Conservation (phyloP, 2,113 vertebrate species). For the Sander vitreus region DNA sequence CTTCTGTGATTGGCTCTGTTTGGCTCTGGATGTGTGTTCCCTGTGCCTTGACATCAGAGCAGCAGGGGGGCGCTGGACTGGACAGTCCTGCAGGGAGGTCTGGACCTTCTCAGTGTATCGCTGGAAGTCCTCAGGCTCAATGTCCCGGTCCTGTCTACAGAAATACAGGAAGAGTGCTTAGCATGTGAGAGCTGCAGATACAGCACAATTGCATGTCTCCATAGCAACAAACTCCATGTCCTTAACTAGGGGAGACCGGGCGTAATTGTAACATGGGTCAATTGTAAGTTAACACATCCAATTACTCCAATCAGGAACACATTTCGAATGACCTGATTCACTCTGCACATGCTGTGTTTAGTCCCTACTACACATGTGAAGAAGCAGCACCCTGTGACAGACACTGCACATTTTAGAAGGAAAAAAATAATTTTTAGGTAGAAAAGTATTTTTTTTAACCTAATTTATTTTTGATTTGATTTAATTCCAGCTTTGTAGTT, state of each 20-base stretch:
- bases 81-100: slow-evolving; percentile 92
- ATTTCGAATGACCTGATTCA: too few species aligned
- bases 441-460: too few species aligned
- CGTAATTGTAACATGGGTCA: too few species aligned
- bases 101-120: slow-evolving; percentile 91
- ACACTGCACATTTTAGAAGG: too few species aligned
- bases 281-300: too few species aligned
- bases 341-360: too few species aligned
- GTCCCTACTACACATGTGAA: too few species aligned
- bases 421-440: too few species aligned
- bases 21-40: slow-evolving; percentile 84
- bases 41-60: slow-evolving; percentile 85
- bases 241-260: neutral
- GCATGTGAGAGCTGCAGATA: slow-evolving; percentile 1
- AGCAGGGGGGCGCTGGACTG: slow-evolving; percentile 86
- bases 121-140: slow-evolving; percentile 97
- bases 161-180: neutral
- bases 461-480: too few species aligned
- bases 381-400: too few species aligned
- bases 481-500: too few species aligned
- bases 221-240: slow-evolving; percentile 18
- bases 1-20: slow-evolving; percentile 86
- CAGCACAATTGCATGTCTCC: slow-evolving; percentile 12
- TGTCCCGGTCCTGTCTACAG: slow-evolving; percentile 91
- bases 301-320: too few species aligned